Base-by-base conservation (phyloP, 2,113 vertebrate species). In the Chloropsis hardwickii region DNA sequence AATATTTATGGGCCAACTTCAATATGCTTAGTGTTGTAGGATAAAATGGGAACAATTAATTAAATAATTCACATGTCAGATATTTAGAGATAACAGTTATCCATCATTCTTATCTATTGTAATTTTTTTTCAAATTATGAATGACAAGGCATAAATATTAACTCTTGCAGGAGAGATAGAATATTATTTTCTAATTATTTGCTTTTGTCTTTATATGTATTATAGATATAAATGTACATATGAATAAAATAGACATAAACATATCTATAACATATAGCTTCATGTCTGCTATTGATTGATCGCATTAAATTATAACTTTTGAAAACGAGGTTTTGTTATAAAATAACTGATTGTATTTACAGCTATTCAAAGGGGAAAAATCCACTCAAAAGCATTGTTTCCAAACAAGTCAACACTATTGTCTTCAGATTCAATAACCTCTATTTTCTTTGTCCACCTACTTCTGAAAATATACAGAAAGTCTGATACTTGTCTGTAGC, bases 21-120 rank as follows among this genome's bases (percentile, higher is more conserved):
- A 80, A 57, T 77, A 79, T 42, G 27, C 39, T 86, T 64, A 70
- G 20, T 72, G 33, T 85, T 84, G 29, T 67, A 69, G 14, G 25
- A 69, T 85, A 74, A 92, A 91, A 65, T 64, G 6, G n/a, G 37
- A 88, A 83, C 47, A 81, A 71, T 87, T 94, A 92, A 94, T 81
- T 94, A 91, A 95, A 89, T 91, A 86, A 82, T 78, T 93, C n/a
- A 90, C 47, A 13, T 71, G 5, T 81, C 61, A 91, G 66, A 79
- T 40, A 22, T 64, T 78, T 65, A 79, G 29, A 40, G 14, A 22
- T 61, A 86, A 65, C 35, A 45, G 22, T 74, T 64, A 86, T 72
- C 16, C 67, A 48, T 85, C 29, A 83, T 39, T 54, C 14, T 83
- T 69, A 50, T 5, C 15, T 73, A n/a, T 27, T 0, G 1, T 42